Percentiles rank a stretch among this genome's conserved stretches.
These are phyloP conservation scores for Rana temporaria DNA, from an alignment of 2,113 vertebrate genomes.

Conservation along the genomic window DNA sequence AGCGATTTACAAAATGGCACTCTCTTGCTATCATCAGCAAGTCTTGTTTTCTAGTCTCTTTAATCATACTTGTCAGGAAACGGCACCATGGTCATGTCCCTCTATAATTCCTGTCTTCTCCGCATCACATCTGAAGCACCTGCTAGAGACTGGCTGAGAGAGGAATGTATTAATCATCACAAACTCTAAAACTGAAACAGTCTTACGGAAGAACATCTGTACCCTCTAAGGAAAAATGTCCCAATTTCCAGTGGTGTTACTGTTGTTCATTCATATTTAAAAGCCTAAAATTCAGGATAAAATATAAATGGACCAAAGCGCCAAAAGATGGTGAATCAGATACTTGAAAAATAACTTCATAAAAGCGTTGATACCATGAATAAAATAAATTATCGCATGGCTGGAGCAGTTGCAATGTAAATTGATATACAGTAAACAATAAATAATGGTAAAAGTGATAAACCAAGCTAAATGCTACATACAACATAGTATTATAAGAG, in stretches of 20 bases:
- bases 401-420: too few relatives aligned
- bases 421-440: too few relatives aligned
- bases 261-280: neutral
- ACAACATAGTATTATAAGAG: too few relatives aligned
- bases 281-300: too few relatives aligned
- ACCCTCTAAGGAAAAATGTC: neutral
- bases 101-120: conserved; percentile 2
- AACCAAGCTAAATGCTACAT: too few relatives aligned
- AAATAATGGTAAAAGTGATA: too few relatives aligned
- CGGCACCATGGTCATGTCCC: neutral
- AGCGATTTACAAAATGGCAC: conserved; percentile 12
- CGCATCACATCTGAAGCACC: conserved; percentile 12
- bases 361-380: too few relatives aligned
- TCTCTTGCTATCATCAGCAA: conserved; percentile 3
- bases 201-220: conserved; percentile 2
- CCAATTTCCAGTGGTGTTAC: neutral
- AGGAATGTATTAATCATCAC: conserved; percentile 9
- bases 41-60: conserved; percentile 17
- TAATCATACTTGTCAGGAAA: conserved; percentile 20
- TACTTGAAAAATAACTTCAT: too few relatives aligned
- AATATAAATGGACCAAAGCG: too few relatives aligned
- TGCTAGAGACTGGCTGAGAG: conserved; percentile 1
- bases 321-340: too few relatives aligned
- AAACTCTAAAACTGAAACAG: neutral
- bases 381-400: too few relatives aligned